Evolutionary conservation across 2,888 invertebrate species (phyloP), one percentile per base, ranked within the genome.

Genomic region (Bhutanitis thaidina): DNA sequence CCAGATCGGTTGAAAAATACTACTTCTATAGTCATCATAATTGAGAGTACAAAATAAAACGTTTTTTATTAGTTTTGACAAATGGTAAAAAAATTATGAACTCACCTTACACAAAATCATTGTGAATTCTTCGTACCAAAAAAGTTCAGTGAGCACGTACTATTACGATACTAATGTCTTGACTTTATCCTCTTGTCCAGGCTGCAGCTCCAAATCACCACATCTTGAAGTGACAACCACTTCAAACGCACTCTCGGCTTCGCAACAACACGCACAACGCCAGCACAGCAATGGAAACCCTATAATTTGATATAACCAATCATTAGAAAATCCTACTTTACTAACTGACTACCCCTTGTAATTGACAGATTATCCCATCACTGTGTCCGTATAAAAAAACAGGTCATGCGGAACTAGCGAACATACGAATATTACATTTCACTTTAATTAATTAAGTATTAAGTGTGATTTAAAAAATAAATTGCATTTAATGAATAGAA

Each of bases 221-320:
- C 74, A 75, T 77, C 65, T 67, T 74, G 57, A 61, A 58, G 35
- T 50, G 59, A 48, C 57, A 52, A 38, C 56, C 37, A 36, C 8
- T 43, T 44, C 60, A 56, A 64, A 64, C 58, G 61, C 62, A 57
- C 61, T 64, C 65, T 77, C 81, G 74, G 49, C 59, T 71, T 70
- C 69, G 65, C 67, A 58, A 57, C 57, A 58, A 60, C 59, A 49
- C 66, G 62, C 64, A 64, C 75, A 74, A 73, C 59, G 71, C 76
- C 74, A 73, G 73, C 74, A 77, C 66, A 71, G 73, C 74, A 62
- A 67, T 77, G 71, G 81, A 83, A 84, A 81, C 64, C 85, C 89
- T 89, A 84, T 77, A 89, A 89, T 87, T 85, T 51, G 73, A 55
- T 83, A 78, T 77, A 77, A 78, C 71, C 71, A 70, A 63, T 67